Percentiles rank a stretch among this genome's conserved stretches.
Conservation (phyloP, 2,113 vertebrate genomes). For the Forbesichthys agassizii region DNA sequence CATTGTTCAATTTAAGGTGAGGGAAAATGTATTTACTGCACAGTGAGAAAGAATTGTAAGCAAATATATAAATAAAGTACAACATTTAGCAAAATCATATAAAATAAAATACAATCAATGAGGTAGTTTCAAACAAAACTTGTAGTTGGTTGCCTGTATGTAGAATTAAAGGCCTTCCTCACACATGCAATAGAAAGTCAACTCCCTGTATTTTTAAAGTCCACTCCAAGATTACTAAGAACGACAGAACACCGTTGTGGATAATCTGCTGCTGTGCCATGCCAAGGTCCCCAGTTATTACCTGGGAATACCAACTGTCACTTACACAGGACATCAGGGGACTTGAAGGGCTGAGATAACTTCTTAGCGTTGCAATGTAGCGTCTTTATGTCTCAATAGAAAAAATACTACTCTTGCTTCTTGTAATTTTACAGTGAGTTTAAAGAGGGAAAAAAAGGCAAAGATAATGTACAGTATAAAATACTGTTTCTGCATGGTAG, state of each 20-base stretch:
- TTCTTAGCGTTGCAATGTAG: background rate
- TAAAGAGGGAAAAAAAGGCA: background rate
- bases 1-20: conserved; percentile 54
- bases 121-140: conserved; percentile 49
- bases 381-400: background rate
- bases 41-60: conserved; percentile 29
- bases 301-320: conserved; percentile 10
- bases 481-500: background rate
- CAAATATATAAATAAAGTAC: conserved; percentile 11
- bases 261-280: conserved; percentile 16
- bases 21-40: conserved; percentile 29
- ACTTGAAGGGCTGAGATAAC: background rate
- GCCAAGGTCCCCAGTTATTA: conserved; percentile 1
- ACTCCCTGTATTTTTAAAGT: conserved; percentile 17
- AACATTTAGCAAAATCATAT: conserved; percentile 15
- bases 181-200: conserved; percentile 19
- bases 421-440: background rate
- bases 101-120: conserved; percentile 8
- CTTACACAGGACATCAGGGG: background rate
- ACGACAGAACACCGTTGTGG: background rate
- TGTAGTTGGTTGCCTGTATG: conserved; percentile 22
- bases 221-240: conserved; percentile 12
- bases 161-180: conserved; percentile 23
- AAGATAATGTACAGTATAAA: background rate
- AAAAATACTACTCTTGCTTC: no score